Evolutionary conservation across 2,797 vertebrate species (phyloP), one percentile per base, ranked within the genome.

Genomic region (Mus spretus): DNA sequence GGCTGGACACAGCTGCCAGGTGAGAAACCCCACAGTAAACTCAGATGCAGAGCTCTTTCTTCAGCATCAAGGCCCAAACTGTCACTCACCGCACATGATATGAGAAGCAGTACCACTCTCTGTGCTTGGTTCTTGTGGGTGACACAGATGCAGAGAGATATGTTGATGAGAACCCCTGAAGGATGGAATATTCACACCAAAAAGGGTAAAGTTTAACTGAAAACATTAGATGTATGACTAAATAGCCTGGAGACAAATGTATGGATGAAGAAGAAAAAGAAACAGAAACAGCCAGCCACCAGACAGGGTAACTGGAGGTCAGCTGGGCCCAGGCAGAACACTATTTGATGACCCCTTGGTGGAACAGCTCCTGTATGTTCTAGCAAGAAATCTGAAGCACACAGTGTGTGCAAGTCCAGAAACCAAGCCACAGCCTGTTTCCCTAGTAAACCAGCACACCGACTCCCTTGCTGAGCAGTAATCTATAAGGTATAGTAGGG

Each of bases 61-160:
- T 28, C 37, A 3, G 40, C 44, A n/a, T 28, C 59, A 24, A 20
- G 22, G 40, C 1, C 40, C 59, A 57, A 61, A 34, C 37, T n/a
- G 75, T 67, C 40, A 28, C 53, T 24, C 7, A 50, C 15, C 20
- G 61, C 44, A 7, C 0, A 0, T 22, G 6, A 78, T n/a, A 53
- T 20, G 47, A 13, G 40, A 50, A 4, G 31, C 57, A 0, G 2
- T 4, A 1, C 0, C 0, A 14, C 63, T 22, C 10, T 22, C 10
- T 28, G 24, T 31, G 37, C 63, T 72, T 37, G 3, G 63, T 12
- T 47, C 78, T 53, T 20, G 40, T 2, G 65, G 50, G 59, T 40
- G 34, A 84, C 50, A 44, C 11, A 75, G 22, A 61, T 20, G 26
- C 75, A 14, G 88, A 3, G 44, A 37, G 67, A 24, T 19, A 17